Conservation (phyloP, 2,888 invertebrate genomes). For the Marronus borbonicus region DNA sequence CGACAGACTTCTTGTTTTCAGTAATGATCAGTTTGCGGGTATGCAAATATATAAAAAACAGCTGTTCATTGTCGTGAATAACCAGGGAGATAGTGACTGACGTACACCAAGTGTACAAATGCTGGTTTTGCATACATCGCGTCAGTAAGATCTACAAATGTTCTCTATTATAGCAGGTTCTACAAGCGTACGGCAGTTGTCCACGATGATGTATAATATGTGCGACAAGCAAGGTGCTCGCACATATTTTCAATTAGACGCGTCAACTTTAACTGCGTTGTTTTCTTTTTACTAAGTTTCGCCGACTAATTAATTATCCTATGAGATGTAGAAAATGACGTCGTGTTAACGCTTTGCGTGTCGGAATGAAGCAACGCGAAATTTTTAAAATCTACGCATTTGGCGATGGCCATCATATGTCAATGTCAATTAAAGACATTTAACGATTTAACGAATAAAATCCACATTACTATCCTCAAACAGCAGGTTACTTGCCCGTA, state of each 20-base stretch:
- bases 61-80: conserved; percentile 36
- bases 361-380: not conserved
- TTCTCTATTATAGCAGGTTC: conserved; percentile 40
- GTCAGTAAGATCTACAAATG: conserved; percentile 36
- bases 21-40: conserved; percentile 23
- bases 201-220: conserved; percentile 30
- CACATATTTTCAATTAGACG: conserved; percentile 47
- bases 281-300: conserved; percentile 4
- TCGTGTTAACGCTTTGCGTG: conserved; percentile 41
- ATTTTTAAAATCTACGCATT: conserved; percentile 8
- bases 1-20: conserved; percentile 35
- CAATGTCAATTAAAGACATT: conserved; percentile 42
- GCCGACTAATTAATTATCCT: conserved; percentile 37
- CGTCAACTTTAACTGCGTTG: conserved; percentile 22
- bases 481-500: not conserved
- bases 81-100: conserved; percentile 19
- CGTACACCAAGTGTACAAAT: conserved; percentile 1
- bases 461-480: not conserved
- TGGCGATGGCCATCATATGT: conserved; percentile 12
- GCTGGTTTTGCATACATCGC: conserved; percentile 40
- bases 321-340: conserved; percentile 6
- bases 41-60: conserved; percentile 34
- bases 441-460: conserved; percentile 1
- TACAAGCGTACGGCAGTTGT: conserved; percentile 38
- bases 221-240: conserved; percentile 36